phyloP scores from a whole-genome alignment of 2,113 vertebrate genomes.

The Peucedramus taeniatus region DNA sequence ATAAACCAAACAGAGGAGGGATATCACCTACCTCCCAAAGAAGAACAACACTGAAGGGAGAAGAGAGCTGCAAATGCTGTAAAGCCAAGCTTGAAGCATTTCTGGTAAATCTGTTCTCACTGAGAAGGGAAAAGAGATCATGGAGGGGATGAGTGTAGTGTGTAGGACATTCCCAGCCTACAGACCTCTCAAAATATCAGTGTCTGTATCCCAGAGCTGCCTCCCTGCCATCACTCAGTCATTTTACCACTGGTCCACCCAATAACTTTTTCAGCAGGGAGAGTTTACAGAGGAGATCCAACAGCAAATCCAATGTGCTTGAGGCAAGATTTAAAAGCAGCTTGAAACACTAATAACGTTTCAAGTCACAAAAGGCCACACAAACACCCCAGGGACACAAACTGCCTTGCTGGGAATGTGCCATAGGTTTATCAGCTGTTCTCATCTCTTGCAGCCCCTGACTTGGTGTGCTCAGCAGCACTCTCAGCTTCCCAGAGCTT shows the following conservation, averaged over 20 bases:
- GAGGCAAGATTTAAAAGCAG: not conserved
- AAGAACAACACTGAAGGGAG: not conserved
- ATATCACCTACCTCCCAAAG: not conserved
- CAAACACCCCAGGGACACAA: not conserved
- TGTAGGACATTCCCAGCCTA: not conserved
- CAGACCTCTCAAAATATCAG: not conserved
- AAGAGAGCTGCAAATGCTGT: not conserved
- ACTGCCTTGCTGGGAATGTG: not conserved
- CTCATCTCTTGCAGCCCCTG: not conserved
- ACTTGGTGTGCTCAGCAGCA: not conserved
- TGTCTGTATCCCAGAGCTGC: not conserved
- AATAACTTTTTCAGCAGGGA: not conserved
- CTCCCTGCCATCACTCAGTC: not conserved
- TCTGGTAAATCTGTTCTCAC: not conserved
- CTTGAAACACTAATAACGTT: not conserved
- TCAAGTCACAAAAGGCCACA: not conserved
- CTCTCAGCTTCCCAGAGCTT: not conserved
- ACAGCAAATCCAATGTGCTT: not conserved
- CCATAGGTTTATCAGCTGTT: not conserved
- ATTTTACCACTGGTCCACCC: not conserved
- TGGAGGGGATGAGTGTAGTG: not conserved
- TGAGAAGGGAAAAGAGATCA: not conserved
- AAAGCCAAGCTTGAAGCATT: not conserved
- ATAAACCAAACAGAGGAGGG: conserved; percentile 14
- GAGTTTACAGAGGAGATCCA: not conserved